Percentiles rank a stretch among this genome's conserved stretches.
phyloP scores from a whole-genome alignment of 2,113 vertebrate species.

The Xiphorhynchus elegans region DNA sequence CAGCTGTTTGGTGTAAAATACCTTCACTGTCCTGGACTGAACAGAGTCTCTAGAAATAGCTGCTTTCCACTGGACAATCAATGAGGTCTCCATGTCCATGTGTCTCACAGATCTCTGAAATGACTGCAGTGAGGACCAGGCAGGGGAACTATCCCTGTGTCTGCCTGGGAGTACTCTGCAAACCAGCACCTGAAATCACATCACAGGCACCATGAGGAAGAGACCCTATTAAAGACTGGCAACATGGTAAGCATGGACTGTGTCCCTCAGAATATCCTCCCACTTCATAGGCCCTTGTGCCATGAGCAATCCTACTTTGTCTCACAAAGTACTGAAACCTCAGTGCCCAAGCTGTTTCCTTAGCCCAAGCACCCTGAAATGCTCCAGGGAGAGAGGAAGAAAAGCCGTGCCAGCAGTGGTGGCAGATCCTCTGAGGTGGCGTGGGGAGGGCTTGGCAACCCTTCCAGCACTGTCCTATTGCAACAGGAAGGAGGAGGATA shows the following conservation, averaged over 20 bases:
- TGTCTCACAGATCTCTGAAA: background rate
- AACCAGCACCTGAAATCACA: background rate
- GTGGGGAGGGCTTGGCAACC: slow-evolving; percentile 6
- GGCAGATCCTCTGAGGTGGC: background rate
- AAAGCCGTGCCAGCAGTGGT: background rate
- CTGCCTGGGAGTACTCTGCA: background rate
- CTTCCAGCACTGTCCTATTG: slow-evolving; percentile 19
- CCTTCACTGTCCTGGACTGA: background rate
- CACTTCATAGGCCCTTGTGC: background rate
- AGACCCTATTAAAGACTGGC: background rate
- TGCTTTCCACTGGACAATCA: background rate
- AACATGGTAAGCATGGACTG: background rate
- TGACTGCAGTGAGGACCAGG: background rate
- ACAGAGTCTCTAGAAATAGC: background rate
- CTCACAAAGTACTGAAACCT: background rate
- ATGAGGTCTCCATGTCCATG: accelerated
- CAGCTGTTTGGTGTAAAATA: background rate
- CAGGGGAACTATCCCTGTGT: accelerated
- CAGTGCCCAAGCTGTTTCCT: background rate
- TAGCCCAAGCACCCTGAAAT: background rate
- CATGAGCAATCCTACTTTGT: background rate
- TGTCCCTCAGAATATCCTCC: background rate
- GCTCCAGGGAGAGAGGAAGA: background rate
- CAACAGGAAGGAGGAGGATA: slow-evolving; percentile 50
- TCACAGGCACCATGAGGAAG: background rate